Percentiles rank a stretch among this genome's conserved stretches.
phyloP scores from a whole-genome alignment of 2,113 vertebrate species.

The Delphinapterus leucas region DNA sequence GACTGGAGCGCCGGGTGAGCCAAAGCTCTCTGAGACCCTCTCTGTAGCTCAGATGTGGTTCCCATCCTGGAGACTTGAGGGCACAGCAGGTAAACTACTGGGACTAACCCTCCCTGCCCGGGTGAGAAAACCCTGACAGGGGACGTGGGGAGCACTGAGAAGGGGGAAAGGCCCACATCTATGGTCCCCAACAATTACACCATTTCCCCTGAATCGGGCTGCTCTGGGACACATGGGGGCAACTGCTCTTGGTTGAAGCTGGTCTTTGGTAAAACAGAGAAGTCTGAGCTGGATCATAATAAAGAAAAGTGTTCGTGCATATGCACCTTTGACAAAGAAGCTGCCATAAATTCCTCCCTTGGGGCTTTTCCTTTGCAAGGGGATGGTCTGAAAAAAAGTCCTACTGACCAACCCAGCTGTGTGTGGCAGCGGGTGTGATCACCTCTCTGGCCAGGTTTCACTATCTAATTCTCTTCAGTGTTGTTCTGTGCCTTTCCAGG shows the following conservation, averaged over 20 bases:
- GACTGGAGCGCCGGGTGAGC: not conserved
- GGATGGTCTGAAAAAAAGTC: not conserved
- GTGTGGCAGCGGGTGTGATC: not conserved
- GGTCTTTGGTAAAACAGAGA: not conserved
- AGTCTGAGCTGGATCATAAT: not conserved
- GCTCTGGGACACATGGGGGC: not conserved
- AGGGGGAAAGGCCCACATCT: not conserved
- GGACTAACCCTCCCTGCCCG: not conserved
- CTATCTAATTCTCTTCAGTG: not conserved
- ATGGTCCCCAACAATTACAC: not conserved
- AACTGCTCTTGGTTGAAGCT: not conserved
- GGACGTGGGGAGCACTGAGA: not conserved
- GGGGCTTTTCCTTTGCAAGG: not conserved
- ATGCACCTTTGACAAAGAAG: not conserved
- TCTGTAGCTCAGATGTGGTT: not conserved
- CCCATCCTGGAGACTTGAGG: not conserved
- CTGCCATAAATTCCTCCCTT: not conserved
- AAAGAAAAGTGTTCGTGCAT: not conserved
- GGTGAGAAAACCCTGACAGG: not conserved
- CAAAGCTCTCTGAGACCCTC: not conserved
- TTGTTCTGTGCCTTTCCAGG: accelerated
- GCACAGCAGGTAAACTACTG: not conserved
- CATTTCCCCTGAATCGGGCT: not conserved
- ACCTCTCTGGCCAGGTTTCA: not conserved
- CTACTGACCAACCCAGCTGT: not conserved